Conservation (phyloP, 2,888 invertebrate species). For the Eupelmus urozonus region DNA sequence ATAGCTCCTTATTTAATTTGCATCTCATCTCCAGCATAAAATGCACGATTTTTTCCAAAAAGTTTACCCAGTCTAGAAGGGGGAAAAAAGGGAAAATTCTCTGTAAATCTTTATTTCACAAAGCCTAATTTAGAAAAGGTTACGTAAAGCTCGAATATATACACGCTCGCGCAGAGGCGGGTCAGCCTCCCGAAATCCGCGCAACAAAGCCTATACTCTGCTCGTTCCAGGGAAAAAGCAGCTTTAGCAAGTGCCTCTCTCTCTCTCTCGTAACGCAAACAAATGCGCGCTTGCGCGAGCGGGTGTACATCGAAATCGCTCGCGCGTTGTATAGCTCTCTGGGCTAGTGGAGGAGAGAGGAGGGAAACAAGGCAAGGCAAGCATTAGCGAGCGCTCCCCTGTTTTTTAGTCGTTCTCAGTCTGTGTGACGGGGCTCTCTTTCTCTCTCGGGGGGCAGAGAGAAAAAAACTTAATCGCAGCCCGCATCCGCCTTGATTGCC, state of each 20-base stretch:
- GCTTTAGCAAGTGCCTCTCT: conserved; percentile 40
- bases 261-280: conserved; percentile 37
- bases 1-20: too few species aligned
- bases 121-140: conserved; percentile 48
- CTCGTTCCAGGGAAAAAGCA: conserved; percentile 30
- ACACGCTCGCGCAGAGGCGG: too few species aligned
- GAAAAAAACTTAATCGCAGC: conserved; percentile 44
- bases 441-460: not conserved
- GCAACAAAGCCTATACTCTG: conserved; percentile 52
- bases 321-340: not conserved
- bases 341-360: too few species aligned
- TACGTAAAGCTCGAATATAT: conserved; percentile 36
- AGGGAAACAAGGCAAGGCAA: not conserved
- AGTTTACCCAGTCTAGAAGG: too few species aligned
- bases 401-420: not conserved
- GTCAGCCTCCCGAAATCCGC: conserved; percentile 49
- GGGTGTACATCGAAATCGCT: conserved; percentile 38
- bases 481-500: conserved; percentile 50
- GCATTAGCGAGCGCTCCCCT: conserved; percentile 23
- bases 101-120: conserved; percentile 32
- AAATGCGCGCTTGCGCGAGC: conserved; percentile 45
- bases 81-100: not conserved
- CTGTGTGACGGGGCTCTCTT: too few species aligned
- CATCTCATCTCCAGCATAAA: too few species aligned
- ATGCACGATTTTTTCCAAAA: too few species aligned